Evolutionary conservation across 2,888 invertebrate species (phyloP).

Genomic region (Stenurella melanura): DNA sequence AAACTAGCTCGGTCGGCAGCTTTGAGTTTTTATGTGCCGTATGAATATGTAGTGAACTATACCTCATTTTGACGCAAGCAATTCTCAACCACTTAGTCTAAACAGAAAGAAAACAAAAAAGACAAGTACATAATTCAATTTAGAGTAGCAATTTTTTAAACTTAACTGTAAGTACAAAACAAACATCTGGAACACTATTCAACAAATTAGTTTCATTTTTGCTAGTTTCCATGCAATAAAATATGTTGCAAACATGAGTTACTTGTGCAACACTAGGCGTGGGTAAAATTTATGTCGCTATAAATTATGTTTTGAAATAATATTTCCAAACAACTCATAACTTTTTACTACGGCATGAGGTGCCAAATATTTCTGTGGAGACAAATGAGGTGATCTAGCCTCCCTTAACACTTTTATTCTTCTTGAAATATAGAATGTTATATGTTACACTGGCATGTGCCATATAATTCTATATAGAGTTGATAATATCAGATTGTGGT

Average conservation of each 20-base stretch:
- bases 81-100: too few relatives aligned
- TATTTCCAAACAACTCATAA: constrained; percentile 15
- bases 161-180: too few relatives aligned
- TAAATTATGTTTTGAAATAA: constrained; percentile 5
- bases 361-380: neutral
- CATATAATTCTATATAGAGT: too few relatives aligned
- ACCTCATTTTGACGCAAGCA: too few relatives aligned
- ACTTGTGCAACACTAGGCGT: neutral
- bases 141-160: too few relatives aligned
- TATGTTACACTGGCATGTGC: neutral
- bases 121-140: too few relatives aligned
- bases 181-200: too few relatives aligned
- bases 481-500: too few relatives aligned
- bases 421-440: neutral
- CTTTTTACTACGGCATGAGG: neutral
- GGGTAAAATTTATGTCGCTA: neutral
- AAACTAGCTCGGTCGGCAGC: too few relatives aligned
- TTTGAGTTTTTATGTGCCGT: too few relatives aligned
- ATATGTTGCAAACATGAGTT: neutral
- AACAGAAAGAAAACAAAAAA: too few relatives aligned
- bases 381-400: neutral
- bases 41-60: too few relatives aligned
- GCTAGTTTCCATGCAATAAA: neutral
- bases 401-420: neutral
- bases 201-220: neutral